These are phyloP conservation scores for Acanthornis magna DNA, from an alignment of 2,797 vertebrate species.

Conservation along the genomic window DNA sequence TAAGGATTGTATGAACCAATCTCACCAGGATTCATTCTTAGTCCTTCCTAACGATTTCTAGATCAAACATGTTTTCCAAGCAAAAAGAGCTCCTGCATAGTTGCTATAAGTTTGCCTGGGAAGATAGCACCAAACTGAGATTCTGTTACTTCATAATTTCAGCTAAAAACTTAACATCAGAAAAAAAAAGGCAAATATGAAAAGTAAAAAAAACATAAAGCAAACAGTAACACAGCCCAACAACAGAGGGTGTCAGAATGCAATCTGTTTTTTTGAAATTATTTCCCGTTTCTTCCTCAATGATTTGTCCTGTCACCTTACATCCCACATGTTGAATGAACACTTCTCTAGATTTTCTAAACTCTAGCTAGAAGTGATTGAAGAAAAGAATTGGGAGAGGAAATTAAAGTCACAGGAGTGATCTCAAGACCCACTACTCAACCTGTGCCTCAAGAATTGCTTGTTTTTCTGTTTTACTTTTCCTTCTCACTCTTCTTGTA, in stretches of 20 bases:
- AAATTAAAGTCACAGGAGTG: conserved; percentile 7
- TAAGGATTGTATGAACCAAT: conserved; percentile 28
- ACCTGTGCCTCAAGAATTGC: background rate
- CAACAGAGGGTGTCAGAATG: background rate
- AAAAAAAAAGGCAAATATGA: background rate
- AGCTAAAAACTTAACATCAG: background rate
- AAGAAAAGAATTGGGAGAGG: background rate
- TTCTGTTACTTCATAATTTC: conserved; percentile 8
- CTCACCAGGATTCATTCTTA: conserved; percentile 41
- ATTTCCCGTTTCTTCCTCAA: background rate
- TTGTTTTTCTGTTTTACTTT: background rate
- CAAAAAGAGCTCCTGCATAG: conserved; percentile 38
- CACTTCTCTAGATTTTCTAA: background rate
- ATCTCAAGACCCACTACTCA: background rate
- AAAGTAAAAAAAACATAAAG: background rate
- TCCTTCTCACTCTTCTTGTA: background rate
- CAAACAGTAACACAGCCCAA: background rate
- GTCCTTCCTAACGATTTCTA: conserved; percentile 44
- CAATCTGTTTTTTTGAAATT: background rate
- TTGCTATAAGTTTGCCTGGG: conserved; percentile 22
- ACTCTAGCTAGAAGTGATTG: background rate
- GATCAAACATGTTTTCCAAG: conserved; percentile 49
- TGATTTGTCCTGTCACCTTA: background rate
- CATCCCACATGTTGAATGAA: background rate
- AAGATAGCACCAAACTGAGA: conserved; percentile 37